phyloP scores from a whole-genome alignment of 2,888 invertebrate genomes.

The Macrosoma leucophasiata region DNA sequence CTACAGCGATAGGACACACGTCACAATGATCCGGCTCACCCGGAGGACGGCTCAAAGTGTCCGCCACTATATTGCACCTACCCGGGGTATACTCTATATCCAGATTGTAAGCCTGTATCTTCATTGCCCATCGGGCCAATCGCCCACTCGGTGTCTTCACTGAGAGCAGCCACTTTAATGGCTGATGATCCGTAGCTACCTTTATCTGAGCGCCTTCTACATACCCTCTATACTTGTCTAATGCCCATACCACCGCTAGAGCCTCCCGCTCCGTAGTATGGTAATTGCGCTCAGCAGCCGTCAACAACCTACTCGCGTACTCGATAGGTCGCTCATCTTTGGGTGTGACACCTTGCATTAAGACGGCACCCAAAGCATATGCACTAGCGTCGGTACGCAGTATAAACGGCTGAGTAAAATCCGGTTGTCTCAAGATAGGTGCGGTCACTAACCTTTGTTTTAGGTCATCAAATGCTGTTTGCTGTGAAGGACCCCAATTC shows the following conservation, averaged over 20 bases:
- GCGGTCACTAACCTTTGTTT: slow-evolving; percentile 23
- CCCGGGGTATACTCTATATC: slow-evolving; percentile 38
- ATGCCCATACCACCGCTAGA: slow-evolving; percentile 38
- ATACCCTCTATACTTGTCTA: slow-evolving; percentile 46
- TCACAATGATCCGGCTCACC: no score
- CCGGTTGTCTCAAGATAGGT: slow-evolving; percentile 20
- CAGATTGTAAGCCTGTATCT: slow-evolving; percentile 37
- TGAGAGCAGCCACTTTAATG: slow-evolving; percentile 40
- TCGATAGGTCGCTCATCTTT: slow-evolving; percentile 26
- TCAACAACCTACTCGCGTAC: slow-evolving; percentile 20
- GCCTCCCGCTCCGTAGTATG: slow-evolving; percentile 38
- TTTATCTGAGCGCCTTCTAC: slow-evolving; percentile 38
- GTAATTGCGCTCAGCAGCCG: slow-evolving; percentile 36
- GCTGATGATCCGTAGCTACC: slow-evolving; percentile 52
- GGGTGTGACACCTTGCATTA: slow-evolving; percentile 8
- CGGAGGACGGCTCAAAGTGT: no score
- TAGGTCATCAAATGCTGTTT: not conserved
- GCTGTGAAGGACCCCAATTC: slow-evolving; percentile 27
- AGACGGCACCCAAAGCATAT: slow-evolving; percentile 21
- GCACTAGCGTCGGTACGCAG: slow-evolving; percentile 29
- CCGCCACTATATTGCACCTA: no score
- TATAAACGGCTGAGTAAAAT: slow-evolving; percentile 23
- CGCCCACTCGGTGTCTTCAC: slow-evolving; percentile 39
- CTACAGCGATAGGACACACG: no score
- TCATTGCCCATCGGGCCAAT: slow-evolving; percentile 46